phyloP scores from a whole-genome alignment of 2,113 vertebrate genomes.

The Rhabdornis inornatus region DNA sequence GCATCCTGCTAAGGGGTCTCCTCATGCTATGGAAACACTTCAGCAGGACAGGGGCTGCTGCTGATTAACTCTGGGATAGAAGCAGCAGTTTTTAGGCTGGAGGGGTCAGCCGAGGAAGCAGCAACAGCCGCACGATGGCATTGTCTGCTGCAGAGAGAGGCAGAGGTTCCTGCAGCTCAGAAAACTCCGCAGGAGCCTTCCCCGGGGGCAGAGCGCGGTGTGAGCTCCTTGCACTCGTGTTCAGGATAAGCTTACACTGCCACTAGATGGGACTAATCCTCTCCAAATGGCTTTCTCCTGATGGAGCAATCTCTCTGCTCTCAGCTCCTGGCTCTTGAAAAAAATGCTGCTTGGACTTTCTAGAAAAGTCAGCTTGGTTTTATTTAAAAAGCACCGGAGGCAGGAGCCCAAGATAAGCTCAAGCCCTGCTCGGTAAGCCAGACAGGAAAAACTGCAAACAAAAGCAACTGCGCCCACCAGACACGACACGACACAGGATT shows the following conservation, averaged over 20 bases:
- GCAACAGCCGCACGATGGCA: background rate
- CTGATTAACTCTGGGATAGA: background rate
- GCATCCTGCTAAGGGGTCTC: background rate
- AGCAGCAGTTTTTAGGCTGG: background rate
- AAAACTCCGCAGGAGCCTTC: accelerated
- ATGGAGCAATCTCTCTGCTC: background rate
- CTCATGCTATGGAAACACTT: background rate
- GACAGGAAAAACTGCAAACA: too few species aligned
- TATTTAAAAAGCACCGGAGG: too few species aligned
- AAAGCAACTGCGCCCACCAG: too few species aligned
- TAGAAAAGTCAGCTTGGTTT: too few species aligned
- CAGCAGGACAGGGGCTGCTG: background rate
- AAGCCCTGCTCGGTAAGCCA: too few species aligned
- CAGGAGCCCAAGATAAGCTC: too few species aligned
- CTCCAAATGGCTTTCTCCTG: background rate
- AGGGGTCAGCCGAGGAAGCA: background rate
- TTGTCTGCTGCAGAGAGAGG: background rate
- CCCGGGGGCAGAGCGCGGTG: accelerated
- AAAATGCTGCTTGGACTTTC: too few species aligned
- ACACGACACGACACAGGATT: too few species aligned
- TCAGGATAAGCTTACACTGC: background rate
- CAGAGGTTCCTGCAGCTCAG: background rate
- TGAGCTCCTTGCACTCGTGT: background rate
- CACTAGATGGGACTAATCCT: background rate
- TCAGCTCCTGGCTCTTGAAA: background rate